Conservation (phyloP, 2,888 invertebrate genomes). For the Tubulanus polymorphus region DNA sequence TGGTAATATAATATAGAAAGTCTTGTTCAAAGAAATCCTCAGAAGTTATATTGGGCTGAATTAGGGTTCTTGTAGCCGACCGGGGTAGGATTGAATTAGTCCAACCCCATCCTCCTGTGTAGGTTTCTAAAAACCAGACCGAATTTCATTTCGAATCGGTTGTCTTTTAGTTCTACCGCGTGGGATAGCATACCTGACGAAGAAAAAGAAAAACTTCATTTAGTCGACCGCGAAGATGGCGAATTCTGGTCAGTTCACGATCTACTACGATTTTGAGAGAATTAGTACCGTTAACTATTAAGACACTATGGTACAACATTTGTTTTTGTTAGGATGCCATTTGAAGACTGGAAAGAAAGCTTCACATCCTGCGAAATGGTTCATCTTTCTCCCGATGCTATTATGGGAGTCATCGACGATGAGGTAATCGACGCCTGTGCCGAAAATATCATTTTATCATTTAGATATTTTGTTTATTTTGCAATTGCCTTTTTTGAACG, state of each 20-base stretch:
- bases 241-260: conserved; percentile 74
- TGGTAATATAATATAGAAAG: too few species aligned
- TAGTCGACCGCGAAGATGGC: conserved; percentile 85
- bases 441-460: too few species aligned
- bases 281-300: too few species aligned
- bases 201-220: conserved; percentile 78
- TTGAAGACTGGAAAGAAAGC: conserved; percentile 75
- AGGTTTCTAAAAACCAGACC: too few species aligned
- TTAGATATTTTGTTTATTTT: too few species aligned
- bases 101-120: too few species aligned
- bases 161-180: conserved; percentile 64
- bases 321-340: conserved; percentile 61
- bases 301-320: neutral
- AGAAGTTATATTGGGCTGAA: too few species aligned
- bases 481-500: too few species aligned
- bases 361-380: conserved; percentile 86
- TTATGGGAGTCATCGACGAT: conserved; percentile 17
- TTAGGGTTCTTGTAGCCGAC: neutral
- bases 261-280: neutral
- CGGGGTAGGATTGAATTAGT: too few species aligned
- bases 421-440: too few species aligned
- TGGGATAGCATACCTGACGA: conserved; percentile 84
- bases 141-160: neutral
- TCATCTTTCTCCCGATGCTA: conserved; percentile 72
- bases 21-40: too few species aligned